phyloP scores from a whole-genome alignment of 2,797 vertebrate genomes.

The Malacoraja senta region DNA sequence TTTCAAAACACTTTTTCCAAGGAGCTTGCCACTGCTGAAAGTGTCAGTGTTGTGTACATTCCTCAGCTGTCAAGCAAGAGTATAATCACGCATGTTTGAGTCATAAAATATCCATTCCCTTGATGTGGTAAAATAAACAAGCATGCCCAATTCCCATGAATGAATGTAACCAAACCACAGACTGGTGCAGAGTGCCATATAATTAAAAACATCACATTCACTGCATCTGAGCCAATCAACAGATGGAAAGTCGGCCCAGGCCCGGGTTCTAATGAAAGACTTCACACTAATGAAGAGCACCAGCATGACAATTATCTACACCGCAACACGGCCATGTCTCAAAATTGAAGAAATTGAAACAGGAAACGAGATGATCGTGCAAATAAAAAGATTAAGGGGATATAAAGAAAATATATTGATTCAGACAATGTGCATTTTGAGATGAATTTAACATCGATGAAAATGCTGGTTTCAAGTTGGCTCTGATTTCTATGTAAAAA shows the following conservation, averaged over 20 bases:
- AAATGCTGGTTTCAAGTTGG: not conserved
- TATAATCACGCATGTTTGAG: not conserved
- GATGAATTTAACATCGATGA: not conserved
- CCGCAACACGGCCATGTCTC: conserved; percentile 40
- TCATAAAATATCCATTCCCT: not conserved
- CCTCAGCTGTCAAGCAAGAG: not conserved
- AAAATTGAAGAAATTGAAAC: conserved; percentile 38
- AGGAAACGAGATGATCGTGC: not conserved
- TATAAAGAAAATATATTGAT: not conserved
- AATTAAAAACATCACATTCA: conserved; percentile 35
- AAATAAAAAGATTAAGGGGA: conserved; percentile 11
- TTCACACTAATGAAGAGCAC: conserved; percentile 44
- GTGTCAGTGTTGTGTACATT: not conserved
- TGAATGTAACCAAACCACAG: conserved; percentile 28
- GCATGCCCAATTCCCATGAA: conserved; percentile 25
- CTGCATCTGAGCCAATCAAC: conserved; percentile 42
- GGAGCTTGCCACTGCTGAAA: not conserved
- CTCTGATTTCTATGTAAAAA: not conserved
- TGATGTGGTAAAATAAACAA: conserved; percentile 21
- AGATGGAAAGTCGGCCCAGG: conserved; percentile 42
- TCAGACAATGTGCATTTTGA: not conserved
- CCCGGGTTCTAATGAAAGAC: conserved; percentile 42
- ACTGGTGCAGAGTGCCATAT: conserved; percentile 27
- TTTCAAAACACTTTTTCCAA: not conserved
- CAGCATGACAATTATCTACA: conserved; percentile 43